A percentile compares a stretch with the other conserved stretches of the same genome.
Conservation (phyloP, 2,888 invertebrate genomes). For the Hololepta plana region DNA sequence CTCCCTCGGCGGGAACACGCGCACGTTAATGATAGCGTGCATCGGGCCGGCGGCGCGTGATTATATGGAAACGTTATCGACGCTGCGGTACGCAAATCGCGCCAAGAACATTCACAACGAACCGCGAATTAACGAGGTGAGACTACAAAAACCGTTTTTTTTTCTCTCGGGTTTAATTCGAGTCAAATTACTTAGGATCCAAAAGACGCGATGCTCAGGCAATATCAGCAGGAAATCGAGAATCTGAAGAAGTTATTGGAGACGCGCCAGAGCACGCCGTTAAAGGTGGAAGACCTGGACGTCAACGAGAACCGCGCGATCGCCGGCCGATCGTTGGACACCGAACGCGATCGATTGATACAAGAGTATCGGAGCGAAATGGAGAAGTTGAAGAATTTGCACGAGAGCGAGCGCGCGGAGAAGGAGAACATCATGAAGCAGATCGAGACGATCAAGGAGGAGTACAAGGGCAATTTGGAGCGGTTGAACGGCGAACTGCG, state of each 20-base stretch:
- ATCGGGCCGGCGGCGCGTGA: constrained; percentile 67
- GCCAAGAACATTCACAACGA: constrained; percentile 78
- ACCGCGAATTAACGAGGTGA: constrained; percentile 64
- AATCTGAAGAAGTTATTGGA: constrained; percentile 43
- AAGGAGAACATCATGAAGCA: constrained; percentile 24
- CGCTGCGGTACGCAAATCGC: constrained; percentile 65
- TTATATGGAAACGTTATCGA: constrained; percentile 69
- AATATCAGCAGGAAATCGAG: constrained; percentile 72
- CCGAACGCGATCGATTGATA: constrained; percentile 23
- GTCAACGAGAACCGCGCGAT: constrained; percentile 2
- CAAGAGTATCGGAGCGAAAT: constrained; percentile 35
- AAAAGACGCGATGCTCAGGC: constrained; percentile 67
- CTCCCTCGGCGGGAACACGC: constrained; percentile 72
- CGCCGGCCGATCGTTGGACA: constrained; percentile 12
- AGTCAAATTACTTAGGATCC: constrained; percentile 39
- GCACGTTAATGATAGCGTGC: constrained; percentile 77
- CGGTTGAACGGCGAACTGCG: constrained; percentile 40
- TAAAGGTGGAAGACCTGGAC: constrained; percentile 16
- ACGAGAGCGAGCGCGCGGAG: constrained; percentile 24
- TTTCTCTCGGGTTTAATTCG: neutral
- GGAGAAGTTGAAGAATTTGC: constrained; percentile 24
- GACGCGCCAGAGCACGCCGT: constrained; percentile 12
- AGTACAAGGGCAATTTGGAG: constrained; percentile 35
- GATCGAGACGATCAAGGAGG: constrained; percentile 34
- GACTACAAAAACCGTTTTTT: too few relatives aligned